Evolutionary conservation across 2,113 vertebrate species (phyloP).

Genomic region (Recurvirostra avosetta): DNA sequence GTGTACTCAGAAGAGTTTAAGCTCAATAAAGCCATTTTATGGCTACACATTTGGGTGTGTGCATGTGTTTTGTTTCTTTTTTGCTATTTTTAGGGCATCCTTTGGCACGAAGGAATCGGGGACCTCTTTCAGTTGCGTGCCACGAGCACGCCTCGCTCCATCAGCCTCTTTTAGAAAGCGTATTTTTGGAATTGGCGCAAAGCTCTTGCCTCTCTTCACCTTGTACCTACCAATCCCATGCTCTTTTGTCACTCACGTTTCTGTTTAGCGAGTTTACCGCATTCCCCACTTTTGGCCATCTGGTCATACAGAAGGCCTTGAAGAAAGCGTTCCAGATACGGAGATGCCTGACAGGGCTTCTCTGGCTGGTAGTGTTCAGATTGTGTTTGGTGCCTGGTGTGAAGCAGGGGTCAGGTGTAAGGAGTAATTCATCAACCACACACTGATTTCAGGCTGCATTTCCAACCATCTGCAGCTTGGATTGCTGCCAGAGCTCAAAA

Average conservation of each 20-base stretch:
- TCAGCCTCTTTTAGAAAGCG: background rate
- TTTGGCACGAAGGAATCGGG: background rate
- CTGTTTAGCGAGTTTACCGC: constrained; percentile 7
- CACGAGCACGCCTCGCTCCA: background rate
- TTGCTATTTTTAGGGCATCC: background rate
- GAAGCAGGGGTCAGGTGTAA: constrained; percentile 76
- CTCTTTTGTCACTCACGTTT: background rate
- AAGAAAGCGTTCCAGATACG: constrained; percentile 40
- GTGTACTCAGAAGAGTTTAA: background rate
- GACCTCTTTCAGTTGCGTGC: background rate
- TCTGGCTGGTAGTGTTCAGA: constrained; percentile 58
- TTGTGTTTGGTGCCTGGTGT: constrained; percentile 67
- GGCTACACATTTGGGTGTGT: background rate
- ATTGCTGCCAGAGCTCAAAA: constrained; percentile 48
- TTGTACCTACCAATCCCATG: background rate
- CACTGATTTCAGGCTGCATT: constrained; percentile 70
- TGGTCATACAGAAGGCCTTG: constrained; percentile 66
- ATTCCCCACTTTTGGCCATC: constrained; percentile 61
- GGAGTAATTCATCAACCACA: constrained; percentile 71
- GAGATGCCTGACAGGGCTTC: constrained; percentile 50
- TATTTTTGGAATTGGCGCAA: background rate
- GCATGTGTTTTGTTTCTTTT: background rate
- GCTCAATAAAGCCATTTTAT: background rate
- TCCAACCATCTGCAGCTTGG: constrained; percentile 75
- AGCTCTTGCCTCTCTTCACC: background rate